These are phyloP conservation scores for Anoplolepis gracilipes DNA, from an alignment of 1,140 invertebrate genomes.

Conservation along the genomic window DNA sequence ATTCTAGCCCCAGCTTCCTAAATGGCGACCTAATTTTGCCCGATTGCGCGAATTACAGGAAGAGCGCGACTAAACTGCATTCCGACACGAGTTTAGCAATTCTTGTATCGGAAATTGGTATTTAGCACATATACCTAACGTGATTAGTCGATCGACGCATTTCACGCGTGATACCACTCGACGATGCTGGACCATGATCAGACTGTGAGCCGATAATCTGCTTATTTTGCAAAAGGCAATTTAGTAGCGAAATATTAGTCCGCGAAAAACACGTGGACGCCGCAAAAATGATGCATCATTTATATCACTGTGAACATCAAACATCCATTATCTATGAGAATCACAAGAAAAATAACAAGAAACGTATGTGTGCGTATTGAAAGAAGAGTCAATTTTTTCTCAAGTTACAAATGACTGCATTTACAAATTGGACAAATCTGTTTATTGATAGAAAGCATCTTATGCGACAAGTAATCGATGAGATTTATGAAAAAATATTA, in stretches of 20 bases:
- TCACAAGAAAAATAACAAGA: not conserved
- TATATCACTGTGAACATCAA: not conserved
- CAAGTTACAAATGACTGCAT: not conserved
- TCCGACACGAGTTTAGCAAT: conserved; percentile 23
- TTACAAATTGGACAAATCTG: not conserved
- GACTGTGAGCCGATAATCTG: conserved; percentile 45
- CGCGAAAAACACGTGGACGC: not conserved
- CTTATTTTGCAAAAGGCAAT: conserved; percentile 53
- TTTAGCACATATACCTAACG: conserved; percentile 44
- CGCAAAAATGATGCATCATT: conserved; percentile 8
- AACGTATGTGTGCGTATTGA: not conserved
- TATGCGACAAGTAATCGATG: not conserved
- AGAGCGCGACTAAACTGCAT: conserved; percentile 23
- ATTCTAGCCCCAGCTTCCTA: conserved; percentile 43
- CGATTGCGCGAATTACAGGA: conserved; percentile 26
- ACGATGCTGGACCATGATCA: not conserved
- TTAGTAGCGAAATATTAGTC: conserved; percentile 39
- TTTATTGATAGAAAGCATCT: not conserved
- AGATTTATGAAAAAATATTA: not conserved
- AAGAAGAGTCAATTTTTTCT: not conserved
- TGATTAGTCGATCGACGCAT: conserved; percentile 53
- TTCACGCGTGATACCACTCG: conserved; percentile 27
- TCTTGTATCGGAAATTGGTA: conserved; percentile 51
- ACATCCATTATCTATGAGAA: not conserved
- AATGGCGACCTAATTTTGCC: conserved; percentile 55